phyloP scores from a whole-genome alignment of 92 coral and sea anemone species.

The Pocillopora meandrina region DNA sequence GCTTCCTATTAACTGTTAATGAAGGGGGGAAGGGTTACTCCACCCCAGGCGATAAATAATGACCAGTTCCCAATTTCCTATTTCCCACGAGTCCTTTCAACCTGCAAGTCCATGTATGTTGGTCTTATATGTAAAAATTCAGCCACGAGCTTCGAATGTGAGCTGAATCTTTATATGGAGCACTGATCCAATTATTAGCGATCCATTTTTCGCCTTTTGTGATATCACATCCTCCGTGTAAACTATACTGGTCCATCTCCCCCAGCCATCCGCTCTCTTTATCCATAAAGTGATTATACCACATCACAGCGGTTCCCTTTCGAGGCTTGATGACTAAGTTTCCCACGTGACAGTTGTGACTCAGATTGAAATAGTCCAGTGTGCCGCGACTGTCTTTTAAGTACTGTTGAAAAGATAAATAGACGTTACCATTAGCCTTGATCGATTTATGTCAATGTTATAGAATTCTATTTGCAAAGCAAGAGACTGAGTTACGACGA shows the following conservation, averaged over 20 bases:
- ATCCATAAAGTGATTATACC: conserved; percentile 95
- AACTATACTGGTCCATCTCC: conserved; percentile 73
- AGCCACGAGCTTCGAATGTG: conserved; percentile 57
- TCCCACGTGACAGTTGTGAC: conserved; percentile 73
- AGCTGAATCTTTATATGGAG: conserved; percentile 62
- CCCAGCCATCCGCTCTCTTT: conserved; percentile 88
- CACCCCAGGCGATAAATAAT: too few species aligned
- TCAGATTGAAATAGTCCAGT: conserved; percentile 71
- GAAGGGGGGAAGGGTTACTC: too few species aligned
- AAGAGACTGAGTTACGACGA: too few species aligned
- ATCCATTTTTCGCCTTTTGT: conserved; percentile 91
- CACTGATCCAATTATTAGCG: conserved; percentile 90
- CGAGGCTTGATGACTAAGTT: conserved; percentile 76
- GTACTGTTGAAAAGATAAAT: background rate
- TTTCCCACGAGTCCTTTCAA: too few species aligned
- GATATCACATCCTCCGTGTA: conserved; percentile 96
- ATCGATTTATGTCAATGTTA: too few species aligned
- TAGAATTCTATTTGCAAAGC: too few species aligned
- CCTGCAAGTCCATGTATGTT: background rate
- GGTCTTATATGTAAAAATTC: background rate
- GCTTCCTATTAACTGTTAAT: too few species aligned
- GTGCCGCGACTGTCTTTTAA: conserved; percentile 29
- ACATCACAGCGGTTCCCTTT: conserved; percentile 91
- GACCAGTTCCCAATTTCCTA: too few species aligned
- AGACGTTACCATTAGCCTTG: background rate